Conservation (phyloP, 2,888 invertebrate species). For the Beris chalybata region DNA sequence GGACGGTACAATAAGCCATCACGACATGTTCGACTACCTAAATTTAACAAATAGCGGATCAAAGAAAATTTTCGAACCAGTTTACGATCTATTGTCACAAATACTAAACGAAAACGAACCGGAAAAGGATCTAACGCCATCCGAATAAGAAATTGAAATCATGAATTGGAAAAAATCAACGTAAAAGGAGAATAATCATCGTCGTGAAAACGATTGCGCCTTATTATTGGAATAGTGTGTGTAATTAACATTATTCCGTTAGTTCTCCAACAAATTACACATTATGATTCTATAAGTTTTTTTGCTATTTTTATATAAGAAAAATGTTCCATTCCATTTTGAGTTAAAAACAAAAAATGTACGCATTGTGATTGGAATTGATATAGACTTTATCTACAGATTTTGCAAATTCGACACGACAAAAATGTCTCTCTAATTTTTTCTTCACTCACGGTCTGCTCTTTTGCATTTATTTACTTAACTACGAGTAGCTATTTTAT, state of each 20-base stretch:
- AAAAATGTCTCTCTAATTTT: too few species aligned
- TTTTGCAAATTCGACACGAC: too few species aligned
- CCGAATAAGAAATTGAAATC: constrained; percentile 59
- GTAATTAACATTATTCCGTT: background rate
- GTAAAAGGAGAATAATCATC: background rate
- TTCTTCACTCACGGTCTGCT: too few species aligned
- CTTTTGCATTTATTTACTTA: too few species aligned
- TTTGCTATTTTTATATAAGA: too few species aligned
- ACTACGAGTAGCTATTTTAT: too few species aligned
- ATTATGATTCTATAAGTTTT: background rate
- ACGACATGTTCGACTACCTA: constrained; percentile 91
- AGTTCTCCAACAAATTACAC: background rate
- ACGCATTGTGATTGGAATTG: constrained; percentile 8
- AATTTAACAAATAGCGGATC: constrained; percentile 85
- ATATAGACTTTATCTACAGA: background rate
- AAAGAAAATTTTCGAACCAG: constrained; percentile 82
- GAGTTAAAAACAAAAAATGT: background rate
- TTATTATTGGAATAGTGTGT: background rate
- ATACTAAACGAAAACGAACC: constrained; percentile 75
- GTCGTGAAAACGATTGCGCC: background rate
- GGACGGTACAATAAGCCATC: constrained; percentile 81
- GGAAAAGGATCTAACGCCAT: constrained; percentile 73
- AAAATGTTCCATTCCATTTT: background rate
- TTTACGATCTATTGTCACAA: constrained; percentile 77
- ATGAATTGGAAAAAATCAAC: background rate